Conservation (phyloP, 2,113 vertebrate species). For the Forbesichthys papilliferus region DNA sequence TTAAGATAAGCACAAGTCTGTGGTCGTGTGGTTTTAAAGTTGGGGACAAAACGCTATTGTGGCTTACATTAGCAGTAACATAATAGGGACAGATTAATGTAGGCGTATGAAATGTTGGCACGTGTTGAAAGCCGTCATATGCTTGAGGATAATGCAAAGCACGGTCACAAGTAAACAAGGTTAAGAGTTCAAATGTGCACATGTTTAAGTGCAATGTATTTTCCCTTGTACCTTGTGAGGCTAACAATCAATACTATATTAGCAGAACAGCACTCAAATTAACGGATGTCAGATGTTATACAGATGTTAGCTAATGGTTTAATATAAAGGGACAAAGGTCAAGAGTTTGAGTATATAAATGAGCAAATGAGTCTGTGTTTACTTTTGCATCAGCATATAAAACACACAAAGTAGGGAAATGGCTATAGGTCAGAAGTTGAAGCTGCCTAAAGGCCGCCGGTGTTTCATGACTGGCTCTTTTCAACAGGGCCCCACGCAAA, state of each 20-base stretch:
- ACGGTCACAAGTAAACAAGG: background rate
- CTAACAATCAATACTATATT: background rate
- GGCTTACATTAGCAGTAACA: background rate
- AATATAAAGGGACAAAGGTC: constrained; percentile 26
- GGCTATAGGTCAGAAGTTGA: constrained; percentile 52
- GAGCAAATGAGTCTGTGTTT: constrained; percentile 45
- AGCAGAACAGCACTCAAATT: constrained; percentile 12
- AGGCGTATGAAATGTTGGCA: background rate
- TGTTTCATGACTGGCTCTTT: constrained; percentile 61
- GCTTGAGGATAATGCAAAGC: background rate
- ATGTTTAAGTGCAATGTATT: constrained; percentile 15
- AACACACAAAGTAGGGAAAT: constrained; percentile 36
- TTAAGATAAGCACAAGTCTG: too few species aligned
- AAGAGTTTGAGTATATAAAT: constrained; percentile 48
- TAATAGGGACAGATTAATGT: background rate
- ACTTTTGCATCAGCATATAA: constrained; percentile 12
- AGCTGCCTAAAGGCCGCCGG: constrained; percentile 41
- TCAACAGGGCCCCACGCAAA: constrained; percentile 61
- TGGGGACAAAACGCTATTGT: background rate
- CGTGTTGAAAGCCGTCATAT: background rate
- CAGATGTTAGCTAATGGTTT: constrained; percentile 17
- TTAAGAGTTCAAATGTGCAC: constrained; percentile 28
- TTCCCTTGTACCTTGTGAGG: background rate
- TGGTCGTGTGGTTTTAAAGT: too few species aligned
- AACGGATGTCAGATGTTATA: constrained; percentile 6